Evolutionary conservation across 35 echinoderm and acorn worm genomes (phyloP).

Genomic region (Lytechinus variegatus): DNA sequence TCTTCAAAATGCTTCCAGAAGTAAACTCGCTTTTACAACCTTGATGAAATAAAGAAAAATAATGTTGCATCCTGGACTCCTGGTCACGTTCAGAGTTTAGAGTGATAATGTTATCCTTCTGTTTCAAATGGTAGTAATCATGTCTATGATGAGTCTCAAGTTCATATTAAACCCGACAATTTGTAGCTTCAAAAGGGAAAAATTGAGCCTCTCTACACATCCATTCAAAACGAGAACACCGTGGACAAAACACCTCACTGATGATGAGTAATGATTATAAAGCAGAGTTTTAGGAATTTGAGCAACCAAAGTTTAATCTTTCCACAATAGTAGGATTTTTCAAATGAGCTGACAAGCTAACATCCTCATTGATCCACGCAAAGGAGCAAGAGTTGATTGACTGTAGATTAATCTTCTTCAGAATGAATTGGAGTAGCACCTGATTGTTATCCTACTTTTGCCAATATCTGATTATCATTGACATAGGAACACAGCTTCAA

Average conservation of each 20-base stretch:
- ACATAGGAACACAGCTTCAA: not conserved
- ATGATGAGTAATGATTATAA: not conserved
- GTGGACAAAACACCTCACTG: not conserved
- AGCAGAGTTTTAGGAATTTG: not conserved
- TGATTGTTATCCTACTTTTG: not conserved
- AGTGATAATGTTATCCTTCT: not conserved
- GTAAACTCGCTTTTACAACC: not conserved
- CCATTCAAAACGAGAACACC: not conserved
- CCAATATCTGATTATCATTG: not conserved
- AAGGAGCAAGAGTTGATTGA: not conserved
- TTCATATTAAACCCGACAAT: not conserved
- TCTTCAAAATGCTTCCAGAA: not conserved
- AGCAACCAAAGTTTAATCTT: not conserved
- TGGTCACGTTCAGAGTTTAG: not conserved
- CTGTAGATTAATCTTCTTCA: not conserved
- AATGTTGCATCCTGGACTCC: not conserved
- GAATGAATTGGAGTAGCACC: not conserved
- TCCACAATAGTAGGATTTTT: not conserved
- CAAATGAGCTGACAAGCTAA: not conserved
- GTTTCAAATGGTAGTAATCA: not conserved
- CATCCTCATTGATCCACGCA: not conserved
- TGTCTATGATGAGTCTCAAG: not conserved
- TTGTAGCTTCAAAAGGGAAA: not conserved
- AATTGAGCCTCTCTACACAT: not conserved
- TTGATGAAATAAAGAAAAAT: not conserved